phyloP scores from a whole-genome alignment of 2,113 vertebrate genomes.

The Ramphastos sulfuratus region DNA sequence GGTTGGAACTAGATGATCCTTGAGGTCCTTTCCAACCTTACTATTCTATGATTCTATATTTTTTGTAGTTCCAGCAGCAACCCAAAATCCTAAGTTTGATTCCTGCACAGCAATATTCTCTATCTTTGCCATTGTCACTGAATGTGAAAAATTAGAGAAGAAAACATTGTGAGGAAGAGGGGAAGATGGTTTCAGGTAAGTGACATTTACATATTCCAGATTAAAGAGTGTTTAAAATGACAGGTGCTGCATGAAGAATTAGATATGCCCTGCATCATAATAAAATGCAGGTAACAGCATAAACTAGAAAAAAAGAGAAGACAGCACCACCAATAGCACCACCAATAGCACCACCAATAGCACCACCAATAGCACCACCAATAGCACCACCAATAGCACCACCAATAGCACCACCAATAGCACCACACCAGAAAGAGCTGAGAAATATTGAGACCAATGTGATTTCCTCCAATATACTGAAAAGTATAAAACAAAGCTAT shows the following conservation, averaged over 20 bases:
- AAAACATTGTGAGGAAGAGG: background rate
- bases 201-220: background rate
- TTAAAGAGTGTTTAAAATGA: background rate
- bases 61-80: background rate
- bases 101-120: background rate
- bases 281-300: background rate
- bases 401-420: background rate
- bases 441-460: background rate
- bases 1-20: too few relatives aligned
- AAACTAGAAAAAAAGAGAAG: background rate
- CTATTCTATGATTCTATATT: too few relatives aligned
- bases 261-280: background rate
- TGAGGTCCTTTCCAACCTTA: too few relatives aligned
- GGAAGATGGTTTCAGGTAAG: background rate
- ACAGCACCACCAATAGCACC: too few relatives aligned
- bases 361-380: too few relatives aligned
- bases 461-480: background rate
- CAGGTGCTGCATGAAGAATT: background rate
- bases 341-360: too few relatives aligned
- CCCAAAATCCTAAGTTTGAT: background rate
- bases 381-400: too few relatives aligned
- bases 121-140: background rate
- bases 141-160: background rate
- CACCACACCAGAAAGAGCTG: background rate
- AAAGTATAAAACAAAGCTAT: background rate